Evolutionary conservation across 2,888 invertebrate genomes (phyloP).

Genomic region (Bruchidius siliquastri): DNA sequence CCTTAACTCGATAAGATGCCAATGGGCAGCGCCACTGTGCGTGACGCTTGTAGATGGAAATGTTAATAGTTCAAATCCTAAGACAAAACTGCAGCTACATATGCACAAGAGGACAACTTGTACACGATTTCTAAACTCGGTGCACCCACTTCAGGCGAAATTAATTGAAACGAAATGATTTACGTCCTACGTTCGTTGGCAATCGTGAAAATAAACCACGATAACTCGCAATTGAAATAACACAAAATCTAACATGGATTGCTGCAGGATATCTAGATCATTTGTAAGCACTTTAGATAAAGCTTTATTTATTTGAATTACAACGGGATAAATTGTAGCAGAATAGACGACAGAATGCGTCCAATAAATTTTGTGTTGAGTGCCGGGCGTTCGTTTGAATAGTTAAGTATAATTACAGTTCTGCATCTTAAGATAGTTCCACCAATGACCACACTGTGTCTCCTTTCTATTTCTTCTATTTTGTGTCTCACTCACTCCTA

Average conservation of each 20-base stretch:
- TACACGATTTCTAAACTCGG: background rate
- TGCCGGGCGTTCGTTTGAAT: background rate
- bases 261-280: background rate
- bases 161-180: background rate
- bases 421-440: background rate
- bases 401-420: background rate
- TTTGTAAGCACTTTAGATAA: background rate
- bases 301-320: background rate
- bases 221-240: background rate
- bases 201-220: background rate
- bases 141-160: background rate
- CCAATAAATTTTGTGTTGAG: background rate
- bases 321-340: background rate
- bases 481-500: too few relatives aligned
- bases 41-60: too few relatives aligned
- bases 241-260: background rate
- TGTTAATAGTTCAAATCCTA: too few relatives aligned
- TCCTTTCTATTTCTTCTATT: too few relatives aligned
- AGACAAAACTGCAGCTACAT: too few relatives aligned
- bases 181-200: background rate
- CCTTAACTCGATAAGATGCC: too few relatives aligned
- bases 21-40: too few relatives aligned
- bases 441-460: too few relatives aligned
- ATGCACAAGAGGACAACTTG: background rate
- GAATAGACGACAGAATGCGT: background rate